phyloP scores from a whole-genome alignment of 2,113 vertebrate species.

The Cinclus cinclus region DNA sequence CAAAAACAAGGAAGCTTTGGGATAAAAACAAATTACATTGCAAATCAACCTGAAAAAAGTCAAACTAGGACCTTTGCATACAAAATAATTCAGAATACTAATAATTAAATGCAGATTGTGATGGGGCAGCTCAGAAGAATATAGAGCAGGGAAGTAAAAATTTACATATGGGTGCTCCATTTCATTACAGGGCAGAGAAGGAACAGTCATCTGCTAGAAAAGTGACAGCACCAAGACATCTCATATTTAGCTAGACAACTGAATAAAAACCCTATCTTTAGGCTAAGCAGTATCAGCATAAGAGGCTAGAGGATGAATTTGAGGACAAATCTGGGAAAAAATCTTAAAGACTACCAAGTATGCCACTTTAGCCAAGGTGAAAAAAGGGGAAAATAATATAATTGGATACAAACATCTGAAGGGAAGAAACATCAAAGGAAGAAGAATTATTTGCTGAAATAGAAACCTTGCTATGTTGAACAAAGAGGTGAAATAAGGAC shows the following conservation, averaged over 20 bases:
- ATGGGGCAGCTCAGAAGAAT: background rate
- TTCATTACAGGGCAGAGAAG: background rate
- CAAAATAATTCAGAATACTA: background rate
- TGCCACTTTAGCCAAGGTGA: background rate
- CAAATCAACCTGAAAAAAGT: background rate
- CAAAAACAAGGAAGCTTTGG: background rate
- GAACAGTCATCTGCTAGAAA: background rate
- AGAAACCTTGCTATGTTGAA: background rate
- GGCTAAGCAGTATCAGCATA: background rate
- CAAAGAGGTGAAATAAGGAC: background rate
- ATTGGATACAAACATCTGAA: background rate
- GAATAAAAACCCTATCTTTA: background rate
- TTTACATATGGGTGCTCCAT: background rate
- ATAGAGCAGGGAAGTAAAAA: background rate
- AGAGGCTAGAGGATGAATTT: background rate
- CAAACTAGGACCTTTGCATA: background rate
- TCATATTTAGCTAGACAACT: background rate
- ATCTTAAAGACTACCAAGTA: background rate
- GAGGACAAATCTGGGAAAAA: background rate
- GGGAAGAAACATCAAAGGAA: background rate
- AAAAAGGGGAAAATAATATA: background rate
- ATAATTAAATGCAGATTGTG: background rate
- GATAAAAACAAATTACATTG: background rate
- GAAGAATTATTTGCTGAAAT: background rate
- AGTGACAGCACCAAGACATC: background rate